phyloP scores from a whole-genome alignment of 2,888 invertebrate genomes.

The Choristoneura rosaceana region DNA sequence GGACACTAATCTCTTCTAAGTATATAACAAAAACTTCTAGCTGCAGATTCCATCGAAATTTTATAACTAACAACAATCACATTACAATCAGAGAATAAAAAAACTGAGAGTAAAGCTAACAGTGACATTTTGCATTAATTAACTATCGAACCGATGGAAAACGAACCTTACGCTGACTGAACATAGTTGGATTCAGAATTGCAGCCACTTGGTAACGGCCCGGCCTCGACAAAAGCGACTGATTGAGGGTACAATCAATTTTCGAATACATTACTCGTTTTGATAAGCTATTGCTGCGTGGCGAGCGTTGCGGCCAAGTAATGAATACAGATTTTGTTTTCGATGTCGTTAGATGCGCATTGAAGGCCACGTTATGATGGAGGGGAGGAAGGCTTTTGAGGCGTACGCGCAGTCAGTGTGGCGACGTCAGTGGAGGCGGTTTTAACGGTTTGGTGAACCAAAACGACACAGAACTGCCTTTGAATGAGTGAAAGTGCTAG shows the following conservation, averaged over 20 bases:
- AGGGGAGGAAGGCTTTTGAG: constrained; percentile 65
- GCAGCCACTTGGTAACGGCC: neutral
- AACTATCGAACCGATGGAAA: neutral
- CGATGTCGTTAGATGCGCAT: neutral
- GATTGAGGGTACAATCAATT: neutral
- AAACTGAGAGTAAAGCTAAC: constrained; percentile 38
- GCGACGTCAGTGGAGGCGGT: constrained; percentile 58
- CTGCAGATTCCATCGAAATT: neutral
- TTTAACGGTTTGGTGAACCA: constrained; percentile 63
- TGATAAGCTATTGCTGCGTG: neutral
- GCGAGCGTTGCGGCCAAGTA: neutral
- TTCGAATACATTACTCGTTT: neutral
- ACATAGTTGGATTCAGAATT: constrained; percentile 3
- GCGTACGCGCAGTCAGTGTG: constrained; percentile 65
- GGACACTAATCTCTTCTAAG: too few relatives aligned
- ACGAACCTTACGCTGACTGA: neutral
- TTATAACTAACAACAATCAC: constrained; percentile 31
- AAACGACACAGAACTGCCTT: constrained; percentile 71
- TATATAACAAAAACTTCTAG: constrained; percentile 8
- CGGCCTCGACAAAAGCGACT: neutral
- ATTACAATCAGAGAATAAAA: neutral
- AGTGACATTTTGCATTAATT: constrained; percentile 37
- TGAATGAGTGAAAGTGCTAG: constrained; percentile 72
- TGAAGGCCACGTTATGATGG: constrained; percentile 38
- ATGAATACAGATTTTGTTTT: neutral